A percentile compares a stretch with the other conserved stretches of the same genome.
Conservation (phyloP, 2,797 vertebrate genomes). For the Thaleichthys pacificus region DNA sequence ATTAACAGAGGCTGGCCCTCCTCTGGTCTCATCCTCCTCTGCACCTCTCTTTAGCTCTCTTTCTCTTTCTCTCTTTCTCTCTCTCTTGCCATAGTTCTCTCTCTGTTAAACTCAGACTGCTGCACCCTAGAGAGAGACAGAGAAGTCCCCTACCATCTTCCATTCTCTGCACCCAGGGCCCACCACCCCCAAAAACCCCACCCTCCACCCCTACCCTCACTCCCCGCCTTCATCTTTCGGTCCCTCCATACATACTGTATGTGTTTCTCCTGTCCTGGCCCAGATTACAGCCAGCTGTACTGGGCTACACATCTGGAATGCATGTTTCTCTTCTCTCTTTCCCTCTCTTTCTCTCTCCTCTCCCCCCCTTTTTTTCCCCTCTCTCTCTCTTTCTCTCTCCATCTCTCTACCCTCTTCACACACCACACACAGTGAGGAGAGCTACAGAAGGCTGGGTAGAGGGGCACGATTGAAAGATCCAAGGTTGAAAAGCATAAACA, state of each 20-base stretch:
- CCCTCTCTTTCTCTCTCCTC: slow-evolving; percentile 15
- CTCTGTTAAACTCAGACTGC: slow-evolving; percentile 7
- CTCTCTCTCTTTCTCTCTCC: slow-evolving; percentile 28
- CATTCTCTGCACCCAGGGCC: slow-evolving; percentile 5
- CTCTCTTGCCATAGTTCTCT: not conserved
- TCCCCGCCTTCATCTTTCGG: slow-evolving; percentile 27
- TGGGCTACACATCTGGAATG: slow-evolving; percentile 46
- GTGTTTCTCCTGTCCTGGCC: slow-evolving; percentile 41
- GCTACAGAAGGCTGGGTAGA: slow-evolving; percentile 11
- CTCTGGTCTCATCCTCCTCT: not conserved
- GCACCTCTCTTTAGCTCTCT: not conserved
- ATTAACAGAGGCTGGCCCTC: not conserved
- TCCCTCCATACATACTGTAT: slow-evolving; percentile 51
- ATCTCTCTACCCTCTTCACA: slow-evolving; percentile 17
- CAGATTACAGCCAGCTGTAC: slow-evolving; percentile 65
- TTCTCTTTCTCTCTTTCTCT: not conserved
- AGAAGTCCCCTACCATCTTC: slow-evolving; percentile 40
- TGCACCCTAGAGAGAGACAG: slow-evolving; percentile 31
- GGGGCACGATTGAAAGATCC: not conserved
- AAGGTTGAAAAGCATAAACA: not conserved
- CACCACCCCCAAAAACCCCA: too few relatives aligned
- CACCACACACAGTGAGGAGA: slow-evolving; percentile 34
- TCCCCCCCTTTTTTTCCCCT: not conserved
- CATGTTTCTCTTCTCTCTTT: slow-evolving; percentile 16
- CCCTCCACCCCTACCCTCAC: slow-evolving; percentile 28